Base-by-base conservation (phyloP, 2,113 vertebrate species). In the Onychostoma macrolepis region DNA sequence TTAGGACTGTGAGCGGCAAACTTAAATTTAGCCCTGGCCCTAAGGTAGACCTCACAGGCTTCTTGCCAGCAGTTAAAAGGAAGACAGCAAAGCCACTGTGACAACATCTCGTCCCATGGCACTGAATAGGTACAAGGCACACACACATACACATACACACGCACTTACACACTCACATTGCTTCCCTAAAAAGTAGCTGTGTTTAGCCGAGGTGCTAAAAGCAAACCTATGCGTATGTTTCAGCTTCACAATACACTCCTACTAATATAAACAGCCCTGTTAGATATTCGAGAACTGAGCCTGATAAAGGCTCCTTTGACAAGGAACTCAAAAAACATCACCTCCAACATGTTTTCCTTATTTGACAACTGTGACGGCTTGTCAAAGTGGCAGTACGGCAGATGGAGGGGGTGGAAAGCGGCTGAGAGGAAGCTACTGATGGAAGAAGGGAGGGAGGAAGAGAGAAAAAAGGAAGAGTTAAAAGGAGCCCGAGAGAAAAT, bases 1-100 rank as follows among this genome's bases (percentile, higher is more conserved):
- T 95, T 93, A 93, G 89, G 87, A 86, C 71, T 92, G 87, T 93
- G 89, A 91, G 89, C 88, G 83, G 87, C 72, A 74, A 65, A 92
- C 88, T 91, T 89, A 91, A 87, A 93, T 91, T 84, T 89, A 93
- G 90, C 88, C 58, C 36, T 53, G 87, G 56, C 89, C 87, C 75
- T 43, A 87, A 85, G 90, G 88, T 82, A 87, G 85, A 91, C 67
- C 91, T 89, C 90, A 87, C 83, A 81, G 80, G 89, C 38, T 74
- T 67, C 65, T 53, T 83, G 90, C 84, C 89, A 89, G 85, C 78
- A 89, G 74, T 88, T 83, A 88, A 86, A 90, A 91, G 85, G 87
- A 41, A 56, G 88, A 86, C 86, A 80, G 88, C 75, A 86, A 30
- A 86, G 79, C 85, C 80, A 80, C 89, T 86, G 77, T 86, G 83